phyloP scores from a whole-genome alignment of 2,113 vertebrate genomes.

The Thinocorus orbignyianus region DNA sequence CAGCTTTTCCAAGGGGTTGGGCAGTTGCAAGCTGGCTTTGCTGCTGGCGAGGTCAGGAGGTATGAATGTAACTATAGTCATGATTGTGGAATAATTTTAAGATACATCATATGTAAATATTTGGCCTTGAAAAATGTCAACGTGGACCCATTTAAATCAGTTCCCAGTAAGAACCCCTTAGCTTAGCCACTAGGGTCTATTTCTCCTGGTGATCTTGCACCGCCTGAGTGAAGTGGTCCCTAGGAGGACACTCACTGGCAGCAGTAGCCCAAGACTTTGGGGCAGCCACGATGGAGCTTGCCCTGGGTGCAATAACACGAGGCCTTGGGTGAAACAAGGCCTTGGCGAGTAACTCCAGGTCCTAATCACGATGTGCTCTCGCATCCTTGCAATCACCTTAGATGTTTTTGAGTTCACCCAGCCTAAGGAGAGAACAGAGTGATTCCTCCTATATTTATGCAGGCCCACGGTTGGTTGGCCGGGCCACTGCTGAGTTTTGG shows the following conservation, averaged over 20 bases:
- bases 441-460: not conserved
- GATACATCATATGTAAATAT: not conserved
- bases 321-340: not conserved
- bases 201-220: not conserved
- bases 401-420: not conserved
- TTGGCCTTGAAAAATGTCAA: not conserved
- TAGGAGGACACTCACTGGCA: not conserved
- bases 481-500: not conserved
- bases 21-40: not conserved
- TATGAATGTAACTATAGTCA: not conserved
- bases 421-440: not conserved
- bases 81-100: not conserved
- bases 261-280: fast-evolving
- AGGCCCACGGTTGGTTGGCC: not conserved
- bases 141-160: not conserved
- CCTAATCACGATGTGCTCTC: not conserved
- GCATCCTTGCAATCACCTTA: not conserved
- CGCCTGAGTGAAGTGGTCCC: not conserved
- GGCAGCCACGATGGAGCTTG: not conserved
- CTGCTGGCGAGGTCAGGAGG: not conserved
- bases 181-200: not conserved
- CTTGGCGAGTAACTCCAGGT: fast-evolving
- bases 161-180: not conserved
- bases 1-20: not conserved
- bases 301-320: not conserved